Conservation (phyloP, 2,797 vertebrate species). For the Sebastolobus altivelis region DNA sequence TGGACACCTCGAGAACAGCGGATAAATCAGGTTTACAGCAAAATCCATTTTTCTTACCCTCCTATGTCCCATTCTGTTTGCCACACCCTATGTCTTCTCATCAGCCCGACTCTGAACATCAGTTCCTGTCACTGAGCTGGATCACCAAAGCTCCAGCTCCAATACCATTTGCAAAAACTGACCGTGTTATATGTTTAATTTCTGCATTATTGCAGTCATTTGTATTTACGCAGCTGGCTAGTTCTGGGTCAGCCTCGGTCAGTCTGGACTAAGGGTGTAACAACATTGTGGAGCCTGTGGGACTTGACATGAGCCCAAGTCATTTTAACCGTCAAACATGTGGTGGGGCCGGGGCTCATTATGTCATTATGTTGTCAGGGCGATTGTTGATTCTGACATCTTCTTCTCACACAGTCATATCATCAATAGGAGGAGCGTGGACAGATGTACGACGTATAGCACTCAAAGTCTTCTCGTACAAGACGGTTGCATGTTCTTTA, state of each 20-base stretch:
- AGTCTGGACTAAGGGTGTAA: constrained; percentile 62
- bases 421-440: constrained; percentile 50
- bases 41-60: constrained; percentile 75
- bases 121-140: constrained; percentile 20
- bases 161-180: constrained; percentile 19
- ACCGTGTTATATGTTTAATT: constrained; percentile 41
- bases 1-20: constrained; percentile 67
- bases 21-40: constrained; percentile 75
- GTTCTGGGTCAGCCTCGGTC: constrained; percentile 56
- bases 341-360: constrained; percentile 64
- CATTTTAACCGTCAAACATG: constrained; percentile 72
- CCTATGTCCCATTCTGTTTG: constrained; percentile 41
- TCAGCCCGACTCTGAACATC: constrained; percentile 12
- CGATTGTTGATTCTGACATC: constrained; percentile 75
- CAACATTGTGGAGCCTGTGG: constrained; percentile 64
- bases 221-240: constrained; percentile 65
- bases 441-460: constrained; percentile 48
- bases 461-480: constrained; percentile 62
- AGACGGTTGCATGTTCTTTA: constrained; percentile 56
- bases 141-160: constrained; percentile 9
- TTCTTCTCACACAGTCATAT: constrained; percentile 48
- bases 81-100: constrained; percentile 42
- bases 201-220: constrained; percentile 44
- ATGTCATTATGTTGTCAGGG: constrained; percentile 77
- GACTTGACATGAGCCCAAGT: constrained; percentile 63